Conservation (phyloP, 2,797 vertebrate genomes). For the Adelosebastes latens region DNA sequence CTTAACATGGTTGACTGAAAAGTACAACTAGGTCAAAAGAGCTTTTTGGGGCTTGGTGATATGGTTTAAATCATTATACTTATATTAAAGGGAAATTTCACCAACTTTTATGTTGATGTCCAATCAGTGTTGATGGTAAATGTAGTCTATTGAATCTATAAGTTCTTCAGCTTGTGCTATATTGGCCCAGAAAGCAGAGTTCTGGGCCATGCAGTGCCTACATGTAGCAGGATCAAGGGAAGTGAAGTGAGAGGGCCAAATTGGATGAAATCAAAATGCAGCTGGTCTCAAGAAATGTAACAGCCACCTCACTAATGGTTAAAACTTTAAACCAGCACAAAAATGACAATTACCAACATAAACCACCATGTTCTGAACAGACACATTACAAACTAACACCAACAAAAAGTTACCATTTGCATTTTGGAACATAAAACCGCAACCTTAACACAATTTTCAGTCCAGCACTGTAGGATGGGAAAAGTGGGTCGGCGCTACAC, state of each 20-base stretch:
- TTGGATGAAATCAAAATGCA: too few species aligned
- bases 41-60: background rate
- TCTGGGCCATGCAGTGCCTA: background rate
- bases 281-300: too few species aligned
- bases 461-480: background rate
- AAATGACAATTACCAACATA: too few species aligned
- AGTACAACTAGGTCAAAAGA: background rate
- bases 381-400: background rate
- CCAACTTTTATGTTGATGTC: background rate
- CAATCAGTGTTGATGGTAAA: background rate
- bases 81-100: background rate
- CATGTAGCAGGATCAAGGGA: background rate
- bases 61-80: background rate
- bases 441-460: background rate
- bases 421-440: background rate
- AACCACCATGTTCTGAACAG: too few species aligned
- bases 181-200: too few species aligned
- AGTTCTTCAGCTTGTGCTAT: too few species aligned
- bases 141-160: background rate
- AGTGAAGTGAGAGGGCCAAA: too few species aligned
- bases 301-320: too few species aligned
- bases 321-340: too few species aligned
- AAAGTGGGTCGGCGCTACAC: background rate
- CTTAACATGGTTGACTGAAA: background rate
- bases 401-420: background rate